Evolutionary conservation across 2,888 invertebrate genomes (phyloP).

Genomic region (Pyrgus malvae): DNA sequence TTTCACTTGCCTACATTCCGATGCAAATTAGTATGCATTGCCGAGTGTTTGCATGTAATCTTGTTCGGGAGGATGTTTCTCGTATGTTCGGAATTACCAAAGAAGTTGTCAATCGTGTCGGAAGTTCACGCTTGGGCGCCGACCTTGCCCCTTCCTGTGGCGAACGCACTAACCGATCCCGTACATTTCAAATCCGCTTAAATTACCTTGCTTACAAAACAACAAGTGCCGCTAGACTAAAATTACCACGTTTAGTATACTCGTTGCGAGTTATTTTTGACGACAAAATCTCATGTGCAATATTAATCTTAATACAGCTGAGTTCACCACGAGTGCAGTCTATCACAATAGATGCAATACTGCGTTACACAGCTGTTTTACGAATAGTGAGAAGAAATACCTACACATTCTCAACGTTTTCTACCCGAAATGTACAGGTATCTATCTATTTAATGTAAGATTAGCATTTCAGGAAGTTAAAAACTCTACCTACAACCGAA

Average conservation of each 20-base stretch:
- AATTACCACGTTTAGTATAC: constrained; percentile 1
- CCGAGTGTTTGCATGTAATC: constrained; percentile 19
- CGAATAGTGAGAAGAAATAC: no score
- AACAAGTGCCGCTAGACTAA: constrained; percentile 7
- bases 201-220: constrained; percentile 20
- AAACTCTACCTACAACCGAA: no score
- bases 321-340: constrained; percentile 2
- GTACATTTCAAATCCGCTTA: constrained; percentile 17
- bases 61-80: background rate
- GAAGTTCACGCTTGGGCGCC: constrained; percentile 74
- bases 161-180: constrained; percentile 37
- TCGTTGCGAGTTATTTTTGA: background rate
- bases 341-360: background rate
- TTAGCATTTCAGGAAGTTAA: no score
- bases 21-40: constrained; percentile 18
- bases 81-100: constrained; percentile 8
- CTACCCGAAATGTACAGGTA: no score
- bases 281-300: constrained; percentile 6
- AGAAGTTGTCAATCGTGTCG: constrained; percentile 61
- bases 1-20: constrained; percentile 24
- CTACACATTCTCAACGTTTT: no score
- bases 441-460: no score
- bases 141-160: constrained; percentile 76
- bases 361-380: no score
- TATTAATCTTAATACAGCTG: background rate